These are phyloP conservation scores for Lonchura striata DNA, from an alignment of 2,113 vertebrate species.

Conservation along the genomic window DNA sequence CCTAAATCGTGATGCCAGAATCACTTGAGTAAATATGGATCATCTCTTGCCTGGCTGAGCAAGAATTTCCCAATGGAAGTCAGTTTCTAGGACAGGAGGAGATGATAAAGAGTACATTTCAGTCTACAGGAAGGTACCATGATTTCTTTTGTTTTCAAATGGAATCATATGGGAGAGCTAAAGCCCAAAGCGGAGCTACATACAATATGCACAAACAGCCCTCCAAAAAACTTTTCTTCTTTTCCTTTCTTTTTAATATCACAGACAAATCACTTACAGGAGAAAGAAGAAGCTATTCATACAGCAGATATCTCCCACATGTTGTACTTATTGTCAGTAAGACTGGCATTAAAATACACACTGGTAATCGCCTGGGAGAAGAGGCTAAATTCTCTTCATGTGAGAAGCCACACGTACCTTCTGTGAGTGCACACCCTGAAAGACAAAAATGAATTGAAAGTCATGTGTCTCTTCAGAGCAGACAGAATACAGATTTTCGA, in stretches of 20 bases:
- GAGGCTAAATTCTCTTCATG: not conserved
- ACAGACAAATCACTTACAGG: not conserved
- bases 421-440: slow-evolving; percentile 28
- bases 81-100: not conserved
- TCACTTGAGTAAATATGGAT: not conserved
- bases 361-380: not conserved
- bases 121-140: not conserved
- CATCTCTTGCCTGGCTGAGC: not conserved
- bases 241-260: not conserved
- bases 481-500: not conserved
- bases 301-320: not conserved
- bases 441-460: slow-evolving; percentile 4
- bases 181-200: not conserved
- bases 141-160: not conserved
- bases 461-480: not conserved
- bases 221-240: not conserved
- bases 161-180: not conserved
- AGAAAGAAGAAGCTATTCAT: not conserved
- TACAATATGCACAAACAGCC: not conserved
- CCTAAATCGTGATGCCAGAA: not conserved
- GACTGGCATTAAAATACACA: not conserved
- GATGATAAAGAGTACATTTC: not conserved
- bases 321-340: not conserved
- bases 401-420: slow-evolving; percentile 34
- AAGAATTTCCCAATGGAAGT: not conserved